Evolutionary conservation across 2,113 vertebrate genomes (phyloP).

Genomic region (Columba janthina): DNA sequence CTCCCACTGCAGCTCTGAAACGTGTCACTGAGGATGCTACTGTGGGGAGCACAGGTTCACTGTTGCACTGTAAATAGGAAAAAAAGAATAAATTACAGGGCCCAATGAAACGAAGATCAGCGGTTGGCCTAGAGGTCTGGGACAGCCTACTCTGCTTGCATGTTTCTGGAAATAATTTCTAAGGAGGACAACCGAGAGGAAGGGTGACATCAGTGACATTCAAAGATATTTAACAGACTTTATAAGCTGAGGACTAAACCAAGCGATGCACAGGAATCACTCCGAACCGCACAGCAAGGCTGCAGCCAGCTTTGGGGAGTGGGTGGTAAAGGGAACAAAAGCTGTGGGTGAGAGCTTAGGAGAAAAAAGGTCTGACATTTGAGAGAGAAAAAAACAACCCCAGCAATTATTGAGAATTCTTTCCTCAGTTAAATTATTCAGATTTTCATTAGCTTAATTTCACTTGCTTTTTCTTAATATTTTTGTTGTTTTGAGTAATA

Average conservation of each 20-base stretch:
- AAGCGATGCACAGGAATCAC: neutral
- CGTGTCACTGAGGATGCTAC: neutral
- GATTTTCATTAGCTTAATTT: neutral
- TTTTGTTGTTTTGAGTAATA: neutral
- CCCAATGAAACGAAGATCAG: neutral
- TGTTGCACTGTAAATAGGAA: neutral
- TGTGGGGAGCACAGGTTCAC: neutral
- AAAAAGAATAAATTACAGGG: rapidly evolving
- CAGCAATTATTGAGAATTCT: neutral
- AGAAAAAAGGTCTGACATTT: neutral
- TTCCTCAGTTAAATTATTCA: neutral
- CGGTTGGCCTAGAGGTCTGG: neutral
- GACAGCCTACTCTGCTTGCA: neutral
- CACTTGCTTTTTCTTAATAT: neutral
- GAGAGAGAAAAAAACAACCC: neutral
- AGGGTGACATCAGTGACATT: rapidly evolving
- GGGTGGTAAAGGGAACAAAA: neutral
- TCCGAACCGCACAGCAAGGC: neutral
- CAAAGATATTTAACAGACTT: neutral
- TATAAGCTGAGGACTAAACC: neutral
- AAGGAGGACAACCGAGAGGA: neutral
- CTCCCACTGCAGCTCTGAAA: neutral
- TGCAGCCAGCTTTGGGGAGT: neutral
- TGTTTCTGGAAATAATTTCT: neutral
- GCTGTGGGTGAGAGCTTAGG: neutral